Evolutionary conservation across 1,140 invertebrate species (phyloP), one percentile per base, ranked within the genome.

Genomic region (Rhynchophorus ferrugineus): DNA sequence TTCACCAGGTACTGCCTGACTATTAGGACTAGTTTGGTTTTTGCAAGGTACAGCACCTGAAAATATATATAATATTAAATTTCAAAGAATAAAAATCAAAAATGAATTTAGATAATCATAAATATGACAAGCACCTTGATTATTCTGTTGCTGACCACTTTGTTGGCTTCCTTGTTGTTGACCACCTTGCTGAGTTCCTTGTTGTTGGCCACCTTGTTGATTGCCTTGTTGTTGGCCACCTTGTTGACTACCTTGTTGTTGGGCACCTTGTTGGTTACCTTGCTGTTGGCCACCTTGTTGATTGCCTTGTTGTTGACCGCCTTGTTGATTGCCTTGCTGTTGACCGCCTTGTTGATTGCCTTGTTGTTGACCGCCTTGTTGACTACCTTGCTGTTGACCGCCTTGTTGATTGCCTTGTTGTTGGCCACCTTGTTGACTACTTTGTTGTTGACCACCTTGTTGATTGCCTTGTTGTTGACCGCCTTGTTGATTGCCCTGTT

Each of bases 281-380:
- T 29, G 24, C 42, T 6, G 24, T 29, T 29, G 24, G 24, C 24
- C 24, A 29, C 11, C 24, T 6, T 5, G 24, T 11, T 29, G 24
- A 17, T 18, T 29, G n/a, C 24, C 24, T 6, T 5, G 11, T 29
- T 42, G 46, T 35, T 34, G 53, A 38, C 44, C 42, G 44, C 57
- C 38, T 7, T 2, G 38, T 56, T 44, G 47, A 45, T 44, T 39
- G n/a, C 59, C 57, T 39, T 54, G 63, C 48, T 57, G 42, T 24
- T 58, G 55, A 24, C 42, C 9, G 14, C 49, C 56, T 20, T 49
- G 54, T 20, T 44, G 37, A 39, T 45, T 39, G 22, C 41, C 45
- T n/a, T 29, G 24, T 29, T 29, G 48, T 29, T 5, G 3, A 8
- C 52, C 55, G 11, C 24, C 24, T 6, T 29, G 6, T 20, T 44